phyloP scores from a whole-genome alignment of 2,113 vertebrate species.

The Scartelaos histophorus region DNA sequence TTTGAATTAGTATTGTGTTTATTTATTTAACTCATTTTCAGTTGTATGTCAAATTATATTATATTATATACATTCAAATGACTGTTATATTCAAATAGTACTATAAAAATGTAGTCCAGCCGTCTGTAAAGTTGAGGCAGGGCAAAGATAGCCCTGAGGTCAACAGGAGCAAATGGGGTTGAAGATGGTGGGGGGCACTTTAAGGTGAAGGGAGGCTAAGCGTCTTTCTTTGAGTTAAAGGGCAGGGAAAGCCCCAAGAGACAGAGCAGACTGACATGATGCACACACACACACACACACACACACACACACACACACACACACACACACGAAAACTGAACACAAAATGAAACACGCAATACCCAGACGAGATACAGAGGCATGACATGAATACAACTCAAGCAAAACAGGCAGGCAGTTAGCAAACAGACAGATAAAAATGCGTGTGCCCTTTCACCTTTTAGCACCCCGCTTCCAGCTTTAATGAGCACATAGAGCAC shows the following conservation, averaged over 20 bases:
- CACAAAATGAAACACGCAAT: conserved; percentile 38
- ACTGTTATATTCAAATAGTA: background rate
- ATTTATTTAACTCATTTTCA: too few relatives aligned
- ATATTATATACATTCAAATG: background rate
- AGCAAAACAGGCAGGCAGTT: conserved; percentile 19
- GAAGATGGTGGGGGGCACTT: conserved; percentile 20
- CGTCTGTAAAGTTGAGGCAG: conserved; percentile 12
- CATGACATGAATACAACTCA: conserved; percentile 38
- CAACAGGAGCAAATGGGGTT: conserved; percentile 26
- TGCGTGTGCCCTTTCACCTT: conserved; percentile 23
- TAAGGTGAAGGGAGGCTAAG: conserved; percentile 53
- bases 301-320: conserved; percentile 22
- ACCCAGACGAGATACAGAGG: conserved; percentile 10
- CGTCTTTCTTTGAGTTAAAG: conserved; percentile 50
- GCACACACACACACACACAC: conserved; percentile 20
- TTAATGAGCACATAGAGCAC: conserved; percentile 27
- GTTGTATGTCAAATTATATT: too few relatives aligned
- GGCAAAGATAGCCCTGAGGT: conserved; percentile 28
- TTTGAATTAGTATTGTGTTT: too few relatives aligned
- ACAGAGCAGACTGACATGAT: conserved; percentile 24
- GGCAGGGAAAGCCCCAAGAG: conserved; percentile 56
- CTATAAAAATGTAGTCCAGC: background rate
- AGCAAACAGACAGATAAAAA: conserved; percentile 11
- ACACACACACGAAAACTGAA: conserved; percentile 22
- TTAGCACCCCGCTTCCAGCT: conserved; percentile 8